Evolutionary conservation across 1,140 invertebrate species (phyloP).

Genomic region (Bombus vancouverensis): DNA sequence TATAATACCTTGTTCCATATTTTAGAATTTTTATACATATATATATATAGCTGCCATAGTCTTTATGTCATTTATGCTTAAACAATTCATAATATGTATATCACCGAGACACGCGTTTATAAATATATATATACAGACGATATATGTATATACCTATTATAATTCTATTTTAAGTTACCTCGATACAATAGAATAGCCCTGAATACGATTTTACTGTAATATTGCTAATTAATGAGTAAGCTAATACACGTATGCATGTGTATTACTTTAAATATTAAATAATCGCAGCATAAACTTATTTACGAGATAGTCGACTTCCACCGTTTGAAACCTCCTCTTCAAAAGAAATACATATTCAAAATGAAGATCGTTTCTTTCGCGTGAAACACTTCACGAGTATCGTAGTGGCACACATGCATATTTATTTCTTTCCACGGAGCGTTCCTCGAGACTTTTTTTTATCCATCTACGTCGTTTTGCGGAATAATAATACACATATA

Average conservation of each 20-base stretch:
- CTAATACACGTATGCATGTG: background rate
- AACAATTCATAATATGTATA: background rate
- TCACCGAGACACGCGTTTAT: background rate
- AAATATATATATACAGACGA: background rate
- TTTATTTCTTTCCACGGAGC: too few relatives aligned
- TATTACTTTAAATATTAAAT: too few relatives aligned
- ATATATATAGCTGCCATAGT: background rate
- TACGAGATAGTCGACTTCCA: too few relatives aligned
- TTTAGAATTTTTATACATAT: slow-evolving; percentile 2
- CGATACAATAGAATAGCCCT: background rate
- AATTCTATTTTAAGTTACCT: background rate
- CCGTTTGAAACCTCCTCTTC: too few relatives aligned
- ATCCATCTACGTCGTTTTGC: too few relatives aligned
- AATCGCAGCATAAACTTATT: too few relatives aligned
- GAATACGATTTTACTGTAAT: background rate
- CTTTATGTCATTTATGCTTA: background rate
- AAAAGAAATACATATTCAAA: too few relatives aligned
- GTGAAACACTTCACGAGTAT: too few relatives aligned
- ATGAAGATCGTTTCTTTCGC: too few relatives aligned
- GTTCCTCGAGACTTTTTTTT: too few relatives aligned
- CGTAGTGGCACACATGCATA: too few relatives aligned
- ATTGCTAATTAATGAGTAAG: background rate
- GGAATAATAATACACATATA: too few relatives aligned
- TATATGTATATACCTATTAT: background rate
- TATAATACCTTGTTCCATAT: slow-evolving; percentile 8